A percentile compares a stretch with the other conserved stretches of the same genome.
Evolutionary conservation across 2,888 invertebrate species (phyloP).

Genomic region (Hydrotaea diabolus): DNA sequence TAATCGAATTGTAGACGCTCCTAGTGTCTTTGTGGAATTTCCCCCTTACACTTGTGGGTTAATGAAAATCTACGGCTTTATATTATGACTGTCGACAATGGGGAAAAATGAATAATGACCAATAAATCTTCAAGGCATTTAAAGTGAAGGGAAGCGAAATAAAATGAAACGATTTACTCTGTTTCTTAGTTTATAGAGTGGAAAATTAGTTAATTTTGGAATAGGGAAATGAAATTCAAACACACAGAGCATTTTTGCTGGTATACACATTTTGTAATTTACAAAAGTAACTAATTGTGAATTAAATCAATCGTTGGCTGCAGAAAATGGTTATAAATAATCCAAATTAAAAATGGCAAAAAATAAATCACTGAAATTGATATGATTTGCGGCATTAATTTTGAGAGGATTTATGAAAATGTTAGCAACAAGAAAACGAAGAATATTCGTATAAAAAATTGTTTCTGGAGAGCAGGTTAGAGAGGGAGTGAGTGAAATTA

Average conservation of each 20-base stretch:
- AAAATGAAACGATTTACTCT: conserved; percentile 11
- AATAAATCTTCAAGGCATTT: conserved; percentile 2
- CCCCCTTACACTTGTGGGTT: background rate
- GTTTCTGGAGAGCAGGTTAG: too few species aligned
- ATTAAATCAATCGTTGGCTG: background rate
- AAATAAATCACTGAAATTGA: conserved; percentile 3
- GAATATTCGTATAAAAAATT: too few species aligned
- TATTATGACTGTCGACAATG: background rate
- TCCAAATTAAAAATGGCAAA: background rate
- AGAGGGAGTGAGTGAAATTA: too few species aligned
- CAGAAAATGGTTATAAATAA: conserved; percentile 8
- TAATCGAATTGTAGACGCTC: background rate
- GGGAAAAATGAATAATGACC: background rate
- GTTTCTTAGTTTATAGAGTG: conserved; percentile 19
- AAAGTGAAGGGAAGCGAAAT: background rate
- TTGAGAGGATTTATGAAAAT: background rate
- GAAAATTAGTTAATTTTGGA: conserved; percentile 11
- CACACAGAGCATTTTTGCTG: background rate
- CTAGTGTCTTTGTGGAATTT: background rate
- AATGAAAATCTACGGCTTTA: conserved; percentile 9
- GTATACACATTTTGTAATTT: background rate
- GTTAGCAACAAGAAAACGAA: too few species aligned
- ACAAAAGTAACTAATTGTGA: background rate
- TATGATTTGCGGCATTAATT: background rate
- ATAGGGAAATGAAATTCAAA: background rate